Conservation (phyloP, 2,888 invertebrate species). For the Xiphydria camelus region DNA sequence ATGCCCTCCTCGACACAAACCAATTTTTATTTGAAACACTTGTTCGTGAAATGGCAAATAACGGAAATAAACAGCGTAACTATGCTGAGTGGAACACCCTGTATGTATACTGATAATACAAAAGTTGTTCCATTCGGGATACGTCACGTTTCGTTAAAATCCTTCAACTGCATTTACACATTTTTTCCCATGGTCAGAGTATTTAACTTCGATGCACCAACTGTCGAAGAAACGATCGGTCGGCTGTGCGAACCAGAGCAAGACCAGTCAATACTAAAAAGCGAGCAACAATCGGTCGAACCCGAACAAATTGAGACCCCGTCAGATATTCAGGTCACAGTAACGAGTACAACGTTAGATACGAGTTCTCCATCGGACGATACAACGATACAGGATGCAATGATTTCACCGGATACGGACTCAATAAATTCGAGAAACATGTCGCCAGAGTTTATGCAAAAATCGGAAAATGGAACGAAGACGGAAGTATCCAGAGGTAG, state of each 20-base stretch:
- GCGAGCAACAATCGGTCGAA: slow-evolving; percentile 26
- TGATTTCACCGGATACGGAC: slow-evolving; percentile 52
- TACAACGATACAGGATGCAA: slow-evolving; percentile 47
- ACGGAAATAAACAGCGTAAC: too few species aligned
- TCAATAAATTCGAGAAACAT: slow-evolving; percentile 38
- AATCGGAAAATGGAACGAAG: slow-evolving; percentile 23
- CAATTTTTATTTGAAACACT: too few species aligned
- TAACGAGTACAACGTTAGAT: slow-evolving; percentile 44
- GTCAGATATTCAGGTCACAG: slow-evolving; percentile 41
- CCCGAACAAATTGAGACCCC: slow-evolving; percentile 34
- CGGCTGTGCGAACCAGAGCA: slow-evolving; percentile 25
- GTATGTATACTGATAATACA: too few species aligned
- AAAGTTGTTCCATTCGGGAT: too few species aligned
- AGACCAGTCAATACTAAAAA: slow-evolving; percentile 19
- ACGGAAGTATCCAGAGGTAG: slow-evolving; percentile 34
- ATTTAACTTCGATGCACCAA: slow-evolving; percentile 37
- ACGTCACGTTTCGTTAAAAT: too few species aligned
- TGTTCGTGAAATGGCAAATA: too few species aligned
- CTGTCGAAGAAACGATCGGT: slow-evolving; percentile 23
- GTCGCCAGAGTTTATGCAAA: slow-evolving; percentile 30
- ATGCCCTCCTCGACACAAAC: too few species aligned
- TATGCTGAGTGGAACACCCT: too few species aligned
- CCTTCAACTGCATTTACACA: too few species aligned
- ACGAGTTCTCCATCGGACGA: slow-evolving; percentile 50
- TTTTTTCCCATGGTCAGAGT: slow-evolving; percentile 26